phyloP scores from a whole-genome alignment of 2,888 invertebrate genomes.

The Monoplex corrugatus region DNA sequence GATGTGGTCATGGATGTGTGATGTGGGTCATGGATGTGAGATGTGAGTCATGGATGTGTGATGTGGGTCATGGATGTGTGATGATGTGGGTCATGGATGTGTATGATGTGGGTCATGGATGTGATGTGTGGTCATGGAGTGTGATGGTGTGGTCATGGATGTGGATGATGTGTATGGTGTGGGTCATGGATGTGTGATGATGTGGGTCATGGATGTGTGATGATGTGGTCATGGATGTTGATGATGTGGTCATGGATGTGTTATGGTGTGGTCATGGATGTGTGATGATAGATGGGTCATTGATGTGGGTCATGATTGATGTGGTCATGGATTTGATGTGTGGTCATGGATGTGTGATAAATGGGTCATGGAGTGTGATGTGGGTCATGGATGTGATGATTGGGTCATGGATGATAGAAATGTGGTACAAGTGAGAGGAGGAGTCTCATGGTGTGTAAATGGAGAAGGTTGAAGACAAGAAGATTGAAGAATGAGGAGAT shows the following conservation, averaged over 20 bases:
- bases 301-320: too few species aligned
- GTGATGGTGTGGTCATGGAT: not conserved
- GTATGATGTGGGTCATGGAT: too few species aligned
- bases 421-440: too few species aligned
- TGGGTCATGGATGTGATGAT: not conserved
- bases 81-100: too few species aligned
- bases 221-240: not conserved
- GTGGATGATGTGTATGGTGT: not conserved
- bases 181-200: not conserved
- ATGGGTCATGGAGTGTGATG: not conserved
- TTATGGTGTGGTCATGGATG: not conserved
- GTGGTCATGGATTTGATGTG: not conserved
- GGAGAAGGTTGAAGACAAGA: too few species aligned
- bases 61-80: too few species aligned
- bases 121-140: not conserved
- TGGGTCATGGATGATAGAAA: too few species aligned
- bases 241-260: not conserved
- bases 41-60: too few species aligned
- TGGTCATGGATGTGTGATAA: not conserved
- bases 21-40: too few species aligned
- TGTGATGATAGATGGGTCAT: not conserved
- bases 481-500: too few species aligned
- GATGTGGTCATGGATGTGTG: too few species aligned
- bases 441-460: too few species aligned
- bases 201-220: not conserved